These are phyloP conservation scores for Macrotus californicus DNA, from an alignment of 2,113 vertebrate species.

Conservation along the genomic window DNA sequence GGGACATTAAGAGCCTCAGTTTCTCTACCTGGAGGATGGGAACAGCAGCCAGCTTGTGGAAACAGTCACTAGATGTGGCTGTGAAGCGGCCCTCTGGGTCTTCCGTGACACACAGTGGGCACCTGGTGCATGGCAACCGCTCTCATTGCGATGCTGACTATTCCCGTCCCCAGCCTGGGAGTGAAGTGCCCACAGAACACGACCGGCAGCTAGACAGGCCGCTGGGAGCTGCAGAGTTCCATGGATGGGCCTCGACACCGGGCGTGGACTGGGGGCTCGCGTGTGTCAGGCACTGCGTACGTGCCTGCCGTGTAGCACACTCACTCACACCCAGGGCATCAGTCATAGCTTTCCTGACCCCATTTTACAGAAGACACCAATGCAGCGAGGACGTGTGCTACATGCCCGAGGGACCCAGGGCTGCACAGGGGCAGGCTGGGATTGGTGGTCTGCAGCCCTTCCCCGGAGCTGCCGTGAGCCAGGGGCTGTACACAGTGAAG, in stretches of 20 bases:
- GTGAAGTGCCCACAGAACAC: not conserved
- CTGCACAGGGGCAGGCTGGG: not conserved
- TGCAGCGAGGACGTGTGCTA: not conserved
- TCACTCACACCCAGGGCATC: not conserved
- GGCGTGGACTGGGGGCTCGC: not conserved
- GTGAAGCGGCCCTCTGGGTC: not conserved
- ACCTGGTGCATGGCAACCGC: no score
- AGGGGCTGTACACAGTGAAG: no score
- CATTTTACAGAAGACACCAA: conserved; percentile 34
- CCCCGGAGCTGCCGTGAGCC: not conserved
- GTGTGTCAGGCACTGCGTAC: no score
- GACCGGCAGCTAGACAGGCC: not conserved
- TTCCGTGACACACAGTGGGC: not conserved
- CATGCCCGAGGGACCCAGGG: conserved; percentile 25
- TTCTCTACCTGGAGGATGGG: not conserved
- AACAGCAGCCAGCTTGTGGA: not conserved
- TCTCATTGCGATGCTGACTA: no score
- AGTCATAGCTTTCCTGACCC: not conserved
- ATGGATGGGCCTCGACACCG: not conserved
- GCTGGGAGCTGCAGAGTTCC: not conserved
- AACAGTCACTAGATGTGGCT: not conserved
- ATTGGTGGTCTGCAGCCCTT: fast-evolving
- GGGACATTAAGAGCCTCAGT: not conserved
- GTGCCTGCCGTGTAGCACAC: not conserved
- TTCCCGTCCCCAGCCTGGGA: not conserved